Evolutionary conservation across 2,888 invertebrate genomes (phyloP), one percentile per base, ranked within the genome.

Genomic region (Calliopum simillimum): DNA sequence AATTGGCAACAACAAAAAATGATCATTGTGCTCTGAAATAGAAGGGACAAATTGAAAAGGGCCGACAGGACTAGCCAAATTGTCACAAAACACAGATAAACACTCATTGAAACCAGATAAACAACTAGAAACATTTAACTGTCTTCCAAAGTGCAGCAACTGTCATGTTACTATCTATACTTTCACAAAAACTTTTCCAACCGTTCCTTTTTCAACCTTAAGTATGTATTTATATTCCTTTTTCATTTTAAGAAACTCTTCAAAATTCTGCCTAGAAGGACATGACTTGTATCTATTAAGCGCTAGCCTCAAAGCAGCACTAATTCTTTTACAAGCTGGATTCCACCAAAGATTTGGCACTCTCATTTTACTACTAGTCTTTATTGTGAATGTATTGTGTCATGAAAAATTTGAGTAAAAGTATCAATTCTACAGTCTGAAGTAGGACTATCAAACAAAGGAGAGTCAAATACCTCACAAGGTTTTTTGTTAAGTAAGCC

Each of bases 61-160:
- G 3, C 56, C 56, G 2, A 63, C 3, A 5, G 63, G 53, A 8
- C 62, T 62, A 3, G 63, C 53, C 11, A 69, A 23, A 16, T 12
- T 46, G 13, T 69, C 69, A 41, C 46, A 62, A 44, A 55, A 46
- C 14, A 51, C 3, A 43, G n/a, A 6, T 4, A 61, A 19, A 19
- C 51, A 68, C 3, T 12, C 14, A 16, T 33, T 16, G 13, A 53
- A 44, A 4, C 19, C 23, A 11, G 43, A 11, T 13, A 21, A 44
- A 13, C 3, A 1, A 2, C 43, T 65, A 4, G 53, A 64, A 64
- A 3, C 53, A 51, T 41, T 46, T 66, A 1, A 66, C 21, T 5
- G 41, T 19, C 2, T 23, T 69, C 64, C 58, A n/a, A 3, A 69
- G 69, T 33, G 13, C 74, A 70, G 25, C 69, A 19, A 13, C 68